phyloP scores from a whole-genome alignment of 2,888 invertebrate species.

The Parochlus steinenii region DNA sequence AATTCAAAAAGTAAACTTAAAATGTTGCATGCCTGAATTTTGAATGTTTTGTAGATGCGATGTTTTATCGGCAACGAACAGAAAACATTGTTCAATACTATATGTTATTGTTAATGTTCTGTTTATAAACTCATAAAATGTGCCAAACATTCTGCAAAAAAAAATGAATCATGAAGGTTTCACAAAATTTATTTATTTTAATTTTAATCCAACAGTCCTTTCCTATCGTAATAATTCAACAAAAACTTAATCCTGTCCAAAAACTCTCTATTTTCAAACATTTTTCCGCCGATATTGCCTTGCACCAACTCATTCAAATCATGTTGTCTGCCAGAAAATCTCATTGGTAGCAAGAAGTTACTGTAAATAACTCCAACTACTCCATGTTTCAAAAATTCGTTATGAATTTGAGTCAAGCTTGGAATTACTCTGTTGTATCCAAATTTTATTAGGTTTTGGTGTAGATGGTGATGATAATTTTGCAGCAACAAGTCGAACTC shows the following conservation, averaged over 20 bases:
- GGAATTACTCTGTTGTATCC: conserved; percentile 6
- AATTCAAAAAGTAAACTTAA: no score
- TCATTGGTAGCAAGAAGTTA: conserved; percentile 1
- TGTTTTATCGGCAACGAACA: no score
- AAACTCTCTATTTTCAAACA: neutral
- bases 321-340: neutral
- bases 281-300: neutral
- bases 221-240: conserved; percentile 8
- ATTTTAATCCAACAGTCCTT: conserved; percentile 10
- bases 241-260: conserved; percentile 1
- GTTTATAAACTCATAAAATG: no score
- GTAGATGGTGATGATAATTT: conserved; percentile 6
- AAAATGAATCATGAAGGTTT: no score
- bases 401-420: conserved; percentile 5
- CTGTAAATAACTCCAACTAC: conserved; percentile 2
- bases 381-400: conserved; percentile 7
- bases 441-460: conserved; percentile 1
- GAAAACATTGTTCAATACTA: no score
- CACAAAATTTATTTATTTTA: no score
- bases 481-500: conserved; percentile 7
- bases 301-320: neutral
- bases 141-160: no score
- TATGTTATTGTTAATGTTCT: no score
- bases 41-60: no score
- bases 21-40: no score